Conservation (phyloP, 53 echinoderm and acorn worm genomes). For the Paracentrotus lividus region DNA sequence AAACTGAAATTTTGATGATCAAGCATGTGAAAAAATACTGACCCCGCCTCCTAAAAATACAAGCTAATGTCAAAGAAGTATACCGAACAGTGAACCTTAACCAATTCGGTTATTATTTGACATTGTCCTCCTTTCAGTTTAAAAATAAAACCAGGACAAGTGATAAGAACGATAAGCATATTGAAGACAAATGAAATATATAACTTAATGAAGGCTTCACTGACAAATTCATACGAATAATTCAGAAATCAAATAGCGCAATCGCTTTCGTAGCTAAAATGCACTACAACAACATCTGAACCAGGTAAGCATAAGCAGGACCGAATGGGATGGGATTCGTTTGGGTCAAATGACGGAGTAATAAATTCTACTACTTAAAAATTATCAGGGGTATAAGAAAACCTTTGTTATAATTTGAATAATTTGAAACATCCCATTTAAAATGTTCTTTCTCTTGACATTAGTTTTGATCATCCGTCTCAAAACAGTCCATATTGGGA, state of each 20-base stretch:
- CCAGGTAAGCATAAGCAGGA: too few relatives aligned
- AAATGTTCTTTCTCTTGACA: not conserved
- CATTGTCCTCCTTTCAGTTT: not conserved
- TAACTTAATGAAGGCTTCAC: not conserved
- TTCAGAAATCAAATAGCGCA: not conserved
- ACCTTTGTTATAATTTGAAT: not conserved
- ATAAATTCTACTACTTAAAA: too few relatives aligned
- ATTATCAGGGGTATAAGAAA: too few relatives aligned
- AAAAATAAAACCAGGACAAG: not conserved
- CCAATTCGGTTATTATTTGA: not conserved
- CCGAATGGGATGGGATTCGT: not conserved
- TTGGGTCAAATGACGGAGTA: too few relatives aligned
- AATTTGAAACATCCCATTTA: not conserved
- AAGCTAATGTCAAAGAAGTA: not conserved
- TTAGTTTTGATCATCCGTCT: not conserved
- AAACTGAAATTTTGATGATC: not conserved
- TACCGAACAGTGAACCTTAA: not conserved
- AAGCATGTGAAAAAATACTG: not conserved
- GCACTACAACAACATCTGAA: too few relatives aligned
- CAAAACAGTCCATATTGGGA: not conserved
- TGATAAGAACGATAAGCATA: too few relatives aligned
- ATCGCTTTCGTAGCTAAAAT: not conserved
- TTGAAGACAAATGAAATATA: not conserved
- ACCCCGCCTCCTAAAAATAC: not conserved
- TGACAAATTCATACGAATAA: not conserved